A percentile compares a stretch with the other conserved stretches of the same genome.
Conservation (phyloP, 2,113 vertebrate species). For the Anthoscopus minutus region DNA sequence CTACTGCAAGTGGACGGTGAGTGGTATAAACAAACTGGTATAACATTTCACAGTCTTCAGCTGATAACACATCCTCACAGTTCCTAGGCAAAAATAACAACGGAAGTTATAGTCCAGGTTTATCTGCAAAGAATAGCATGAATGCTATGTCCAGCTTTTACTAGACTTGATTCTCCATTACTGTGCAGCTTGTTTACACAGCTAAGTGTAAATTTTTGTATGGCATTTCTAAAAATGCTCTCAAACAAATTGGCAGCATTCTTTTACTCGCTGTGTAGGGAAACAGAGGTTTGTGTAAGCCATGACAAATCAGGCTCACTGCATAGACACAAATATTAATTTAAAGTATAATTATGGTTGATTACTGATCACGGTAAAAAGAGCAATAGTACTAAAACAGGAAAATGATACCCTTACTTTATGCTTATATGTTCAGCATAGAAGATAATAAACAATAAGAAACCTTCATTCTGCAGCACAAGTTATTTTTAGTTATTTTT, state of each 20-base stretch:
- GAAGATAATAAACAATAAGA: background rate
- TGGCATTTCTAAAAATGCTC: background rate
- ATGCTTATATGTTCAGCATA: background rate
- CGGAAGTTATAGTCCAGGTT: constrained; percentile 15
- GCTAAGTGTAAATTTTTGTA: background rate
- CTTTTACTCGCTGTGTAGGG: background rate
- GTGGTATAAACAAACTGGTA: constrained; percentile 83
- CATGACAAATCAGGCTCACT: background rate
- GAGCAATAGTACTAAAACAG: background rate
- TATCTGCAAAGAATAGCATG: background rate
- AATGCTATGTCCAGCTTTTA: background rate
- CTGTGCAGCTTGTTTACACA: background rate
- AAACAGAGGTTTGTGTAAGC: background rate
- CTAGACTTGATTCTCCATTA: background rate
- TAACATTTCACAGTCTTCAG: constrained; percentile 77
- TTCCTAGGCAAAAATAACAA: constrained; percentile 68
- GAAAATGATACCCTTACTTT: background rate
- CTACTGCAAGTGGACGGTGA: constrained; percentile 81
- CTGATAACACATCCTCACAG: constrained; percentile 72
- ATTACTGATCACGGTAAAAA: background rate
- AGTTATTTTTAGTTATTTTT: background rate
- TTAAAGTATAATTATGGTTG: background rate
- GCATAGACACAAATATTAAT: background rate
- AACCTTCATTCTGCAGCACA: background rate
- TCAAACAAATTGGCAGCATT: background rate